Evolutionary conservation across 2,888 invertebrate genomes (phyloP), one percentile per base, ranked within the genome.

Genomic region (Caenorhabditis zanzibari): DNA sequence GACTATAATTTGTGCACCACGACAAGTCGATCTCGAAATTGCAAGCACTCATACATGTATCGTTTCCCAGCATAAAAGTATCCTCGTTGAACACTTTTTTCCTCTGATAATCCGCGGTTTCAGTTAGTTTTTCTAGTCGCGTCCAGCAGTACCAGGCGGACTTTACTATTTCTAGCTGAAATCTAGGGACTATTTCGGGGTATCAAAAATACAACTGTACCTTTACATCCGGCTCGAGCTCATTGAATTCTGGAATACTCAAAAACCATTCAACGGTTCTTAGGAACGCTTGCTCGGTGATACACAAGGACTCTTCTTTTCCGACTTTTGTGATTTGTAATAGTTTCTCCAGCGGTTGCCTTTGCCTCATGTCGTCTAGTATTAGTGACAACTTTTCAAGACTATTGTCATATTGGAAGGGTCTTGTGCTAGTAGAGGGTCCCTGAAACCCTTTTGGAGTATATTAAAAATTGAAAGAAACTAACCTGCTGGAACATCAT

Each of bases 191-290:
- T n/a, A n/a, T n/a, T n/a, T n/a, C n/a, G n/a, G n/a, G 44, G 14
- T 14, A 44, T 44, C n/a, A 2, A 44, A 44, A 44, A n/a, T n/a
- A n/a, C n/a, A 44, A 44, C 44, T 12, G 44, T 47, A 75, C 66
- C 24, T 76, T 76, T 16, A 64, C n/a, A n/a, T 6, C 14, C 52
- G 56, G 56, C 3, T 71, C 71, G 2, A 79, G 32, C 12, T 54
- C 71, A 24, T 28, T 61, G 64, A 79, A 79, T 44, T 79, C 79
- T 14, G 54, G 19, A 58, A 79, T 63, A 44, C 63, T 63, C 14
- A 44, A 24, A 47, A 79, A 79, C 79, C 79, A 79, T 19, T 79
- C 71, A 10, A 64, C 71, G 24, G 26, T 47, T n/a, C 56, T 63
- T 12, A 79, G 19, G 38, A 79, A 79, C 1, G 71, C 32, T 14